phyloP scores from a whole-genome alignment of 2,888 invertebrate species.

The Diarsia brunnea region DNA sequence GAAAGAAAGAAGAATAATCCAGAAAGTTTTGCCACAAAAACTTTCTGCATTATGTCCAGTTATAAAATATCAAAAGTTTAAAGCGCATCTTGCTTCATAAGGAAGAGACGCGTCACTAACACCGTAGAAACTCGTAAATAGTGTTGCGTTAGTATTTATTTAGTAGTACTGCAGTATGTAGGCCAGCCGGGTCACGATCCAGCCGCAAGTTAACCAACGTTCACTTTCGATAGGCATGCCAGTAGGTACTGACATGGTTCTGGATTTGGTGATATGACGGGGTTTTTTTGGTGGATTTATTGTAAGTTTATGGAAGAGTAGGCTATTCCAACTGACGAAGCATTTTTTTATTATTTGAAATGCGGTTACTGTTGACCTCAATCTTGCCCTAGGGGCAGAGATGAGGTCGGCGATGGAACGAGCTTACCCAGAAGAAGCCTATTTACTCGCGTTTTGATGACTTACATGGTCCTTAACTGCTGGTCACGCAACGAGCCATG shows the following conservation, averaged over 20 bases:
- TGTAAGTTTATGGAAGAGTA: neutral
- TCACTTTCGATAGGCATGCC: conserved; percentile 60
- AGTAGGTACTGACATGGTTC: conserved; percentile 22
- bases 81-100: conserved; percentile 26
- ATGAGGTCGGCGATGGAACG: no score
- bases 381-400: no score
- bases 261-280: conserved; percentile 34
- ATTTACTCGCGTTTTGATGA: no score
- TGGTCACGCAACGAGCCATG: no score
- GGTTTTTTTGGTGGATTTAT: neutral
- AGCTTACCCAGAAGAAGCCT: no score
- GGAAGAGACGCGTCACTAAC: conserved; percentile 38
- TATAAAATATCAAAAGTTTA: conserved; percentile 7
- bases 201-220: conserved; percentile 38
- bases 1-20: no score
- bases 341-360: no score
- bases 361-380: no score
- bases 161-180: conserved; percentile 51
- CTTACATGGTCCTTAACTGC: no score
- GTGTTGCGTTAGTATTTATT: conserved; percentile 42
- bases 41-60: neutral
- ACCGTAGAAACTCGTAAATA: conserved; percentile 35
- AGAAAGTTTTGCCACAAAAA: no score
- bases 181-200: conserved; percentile 65
- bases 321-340: no score